Evolutionary conservation across 2,888 invertebrate species (phyloP), one percentile per base, ranked within the genome.

Genomic region (Watsonalla binaria): DNA sequence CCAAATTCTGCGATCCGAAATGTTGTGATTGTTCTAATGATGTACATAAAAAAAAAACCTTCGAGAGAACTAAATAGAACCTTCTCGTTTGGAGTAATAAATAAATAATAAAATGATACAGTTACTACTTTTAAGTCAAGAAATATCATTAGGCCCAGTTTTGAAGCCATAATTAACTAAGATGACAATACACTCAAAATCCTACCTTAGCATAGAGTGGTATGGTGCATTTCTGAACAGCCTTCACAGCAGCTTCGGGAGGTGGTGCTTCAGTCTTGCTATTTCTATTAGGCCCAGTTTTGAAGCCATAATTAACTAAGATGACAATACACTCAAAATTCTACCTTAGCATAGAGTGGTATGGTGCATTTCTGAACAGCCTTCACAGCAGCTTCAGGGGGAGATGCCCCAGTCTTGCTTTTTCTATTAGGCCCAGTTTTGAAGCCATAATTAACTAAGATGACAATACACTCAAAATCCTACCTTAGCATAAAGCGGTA

Each of bases 281-380:
- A 65, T 84, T 24, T 24, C 24, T 24, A 24, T 24, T 24, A 24
- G 24, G 24, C 24, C 24, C 1, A 24, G 24, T 24, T 24, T n/a
- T 24, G 24, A 24, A 24, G 24, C 24, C 24, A 24, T 2, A 24
- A 24, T 24, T 24, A 24, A 24, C 24, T 4, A 24, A 24, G 24
- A 24, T 2, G 24, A 24, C 1, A 24, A 24, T 4, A 24, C 11
- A 51, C 24, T 11, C 0, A n/a, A 56, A 58, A 61, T 63, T 61
- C 5, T 53, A 46, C 46, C 46, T 46, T 46, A 46, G 46, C 46
- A 70, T 94, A 94, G n/a, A 94, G 85, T 5, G 94, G 94, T 56
- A 94, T 76, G 13, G 94, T 94, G 71, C 94, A 94, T 61, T 93
- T 92, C 60, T 93, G 92, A 6, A 94, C 92, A 15, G 93, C 93